These are phyloP conservation scores for Camponotus floridanus DNA, from an alignment of 1,140 invertebrate species.

Conservation along the genomic window DNA sequence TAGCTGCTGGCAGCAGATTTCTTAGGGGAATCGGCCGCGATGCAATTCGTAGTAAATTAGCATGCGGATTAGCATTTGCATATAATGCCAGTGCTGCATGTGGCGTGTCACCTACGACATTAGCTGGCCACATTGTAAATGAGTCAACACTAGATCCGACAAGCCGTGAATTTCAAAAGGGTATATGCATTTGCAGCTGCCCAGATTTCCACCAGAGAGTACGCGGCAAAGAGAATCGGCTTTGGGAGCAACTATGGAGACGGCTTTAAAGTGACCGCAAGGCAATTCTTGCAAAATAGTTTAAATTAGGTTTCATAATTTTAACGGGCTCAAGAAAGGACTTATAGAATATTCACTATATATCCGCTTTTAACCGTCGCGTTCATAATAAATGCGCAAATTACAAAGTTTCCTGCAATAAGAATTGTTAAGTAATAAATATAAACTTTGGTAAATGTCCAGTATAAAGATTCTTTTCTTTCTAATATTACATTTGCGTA, in stretches of 20 bases:
- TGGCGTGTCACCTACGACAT: slow-evolving; percentile 48
- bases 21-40: slow-evolving; percentile 12
- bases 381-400: slow-evolving; percentile 46
- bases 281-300: slow-evolving; percentile 26
- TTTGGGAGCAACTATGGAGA: slow-evolving; percentile 1
- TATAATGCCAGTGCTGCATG: not conserved
- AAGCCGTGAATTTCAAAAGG: slow-evolving; percentile 54
- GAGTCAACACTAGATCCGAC: slow-evolving; percentile 50
- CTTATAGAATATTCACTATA: not conserved
- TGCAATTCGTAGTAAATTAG: slow-evolving; percentile 26
- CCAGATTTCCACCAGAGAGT: slow-evolving; percentile 28
- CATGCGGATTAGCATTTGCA: slow-evolving; percentile 50
- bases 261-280: slow-evolving; percentile 49
- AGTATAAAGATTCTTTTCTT: too few species aligned
- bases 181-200: not conserved
- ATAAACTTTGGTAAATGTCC: not conserved
- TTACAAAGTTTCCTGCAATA: slow-evolving; percentile 38
- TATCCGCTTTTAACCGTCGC: slow-evolving; percentile 8
- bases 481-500: not conserved
- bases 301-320: slow-evolving; percentile 53
- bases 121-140: slow-evolving; percentile 51
- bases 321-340: not conserved
- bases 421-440: slow-evolving; percentile 23
- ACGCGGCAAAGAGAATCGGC: slow-evolving; percentile 37
- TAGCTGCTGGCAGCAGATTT: slow-evolving; percentile 28